Percentiles rank a stretch among this genome's conserved stretches.
phyloP scores from a whole-genome alignment of 1,140 invertebrate species.

The Schlechtendalia chinensis region DNA sequence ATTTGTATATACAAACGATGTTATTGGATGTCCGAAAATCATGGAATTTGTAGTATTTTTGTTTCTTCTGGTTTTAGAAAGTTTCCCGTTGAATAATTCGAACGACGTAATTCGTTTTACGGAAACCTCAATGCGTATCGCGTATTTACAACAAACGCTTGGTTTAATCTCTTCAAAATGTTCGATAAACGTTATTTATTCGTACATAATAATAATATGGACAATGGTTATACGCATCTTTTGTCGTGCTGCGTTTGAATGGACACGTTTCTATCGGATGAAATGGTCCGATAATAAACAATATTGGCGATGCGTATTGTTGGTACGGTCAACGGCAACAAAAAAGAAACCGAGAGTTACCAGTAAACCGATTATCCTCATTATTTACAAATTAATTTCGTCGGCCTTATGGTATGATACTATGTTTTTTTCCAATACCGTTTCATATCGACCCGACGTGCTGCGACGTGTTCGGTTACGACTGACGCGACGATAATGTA shows the following conservation, averaged over 20 bases:
- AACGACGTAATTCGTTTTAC: constrained; percentile 11
- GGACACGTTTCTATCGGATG: constrained; percentile 1
- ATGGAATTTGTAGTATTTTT: background rate
- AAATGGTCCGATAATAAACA: background rate
- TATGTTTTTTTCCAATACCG: no score
- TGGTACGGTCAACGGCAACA: background rate
- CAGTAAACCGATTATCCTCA: background rate
- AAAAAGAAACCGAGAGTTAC: background rate
- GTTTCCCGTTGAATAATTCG: background rate
- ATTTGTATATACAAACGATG: background rate
- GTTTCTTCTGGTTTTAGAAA: constrained; percentile 4
- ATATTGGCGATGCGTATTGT: background rate
- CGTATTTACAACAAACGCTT: background rate
- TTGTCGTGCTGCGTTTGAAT: background rate
- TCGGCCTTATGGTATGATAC: no score
- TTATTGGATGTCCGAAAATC: background rate
- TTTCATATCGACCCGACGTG: no score
- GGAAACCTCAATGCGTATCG: background rate
- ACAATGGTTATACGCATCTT: background rate
- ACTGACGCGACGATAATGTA: no score
- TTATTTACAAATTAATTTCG: background rate
- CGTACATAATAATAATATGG: no score
- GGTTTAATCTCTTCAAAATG: constrained; percentile 16
- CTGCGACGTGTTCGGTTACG: no score
- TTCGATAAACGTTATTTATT: background rate